phyloP scores from a whole-genome alignment of 2,888 invertebrate genomes.

The Cryptophagus acutangulus region DNA sequence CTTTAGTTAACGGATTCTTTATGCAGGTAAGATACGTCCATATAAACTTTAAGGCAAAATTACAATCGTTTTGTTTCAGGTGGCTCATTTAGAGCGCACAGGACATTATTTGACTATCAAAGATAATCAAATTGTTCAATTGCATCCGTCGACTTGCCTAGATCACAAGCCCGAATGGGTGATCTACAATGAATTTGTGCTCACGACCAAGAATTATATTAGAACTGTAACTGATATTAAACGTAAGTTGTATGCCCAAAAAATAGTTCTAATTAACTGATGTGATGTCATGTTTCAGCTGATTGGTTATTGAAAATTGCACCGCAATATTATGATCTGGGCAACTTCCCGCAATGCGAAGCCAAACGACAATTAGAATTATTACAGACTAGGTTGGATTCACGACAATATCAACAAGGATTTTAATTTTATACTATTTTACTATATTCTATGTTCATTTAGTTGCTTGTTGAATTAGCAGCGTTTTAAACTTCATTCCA shows the following conservation, averaged over 20 bases:
- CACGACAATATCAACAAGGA: constrained; percentile 83
- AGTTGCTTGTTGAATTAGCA: too few species aligned
- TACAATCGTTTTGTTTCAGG: constrained; percentile 49
- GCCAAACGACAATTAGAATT: constrained; percentile 89
- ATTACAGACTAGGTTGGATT: constrained; percentile 79
- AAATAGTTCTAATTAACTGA: constrained; percentile 8
- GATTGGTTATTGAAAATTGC: constrained; percentile 94
- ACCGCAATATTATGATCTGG: constrained; percentile 97
- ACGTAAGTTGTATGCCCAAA: constrained; percentile 68
- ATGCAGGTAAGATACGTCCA: constrained; percentile 76
- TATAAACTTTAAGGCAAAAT: neutral
- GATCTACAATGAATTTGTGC: constrained; percentile 98
- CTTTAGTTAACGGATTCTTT: constrained; percentile 97
- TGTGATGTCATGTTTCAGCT: constrained; percentile 64
- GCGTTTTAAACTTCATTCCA: too few species aligned
- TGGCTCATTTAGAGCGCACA: constrained; percentile 94
- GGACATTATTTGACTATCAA: constrained; percentile 99
- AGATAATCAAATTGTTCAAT: constrained; percentile 97
- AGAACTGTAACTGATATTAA: constrained; percentile 98
- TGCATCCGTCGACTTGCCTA: constrained; percentile 97
- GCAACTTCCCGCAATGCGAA: constrained; percentile 97
- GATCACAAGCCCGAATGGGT: constrained; percentile 99
- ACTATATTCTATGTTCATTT: too few species aligned
- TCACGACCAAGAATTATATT: constrained; percentile 99
- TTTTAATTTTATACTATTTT: constrained; percentile 62